phyloP scores from a whole-genome alignment of 2,888 invertebrate genomes.

The Ophion costatus region DNA sequence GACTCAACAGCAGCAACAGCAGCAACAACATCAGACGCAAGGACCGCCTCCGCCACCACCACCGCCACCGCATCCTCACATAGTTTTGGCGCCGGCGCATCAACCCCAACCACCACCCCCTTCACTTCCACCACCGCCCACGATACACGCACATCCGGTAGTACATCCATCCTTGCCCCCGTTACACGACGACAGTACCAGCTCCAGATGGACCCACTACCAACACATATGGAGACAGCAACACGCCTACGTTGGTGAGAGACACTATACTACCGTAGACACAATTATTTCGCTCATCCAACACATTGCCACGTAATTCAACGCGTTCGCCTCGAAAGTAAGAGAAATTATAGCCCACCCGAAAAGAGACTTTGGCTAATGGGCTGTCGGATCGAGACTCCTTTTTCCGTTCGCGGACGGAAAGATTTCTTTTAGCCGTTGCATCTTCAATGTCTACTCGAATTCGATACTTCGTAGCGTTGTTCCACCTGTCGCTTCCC shows the following conservation, averaged over 20 bases:
- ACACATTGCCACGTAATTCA: no score
- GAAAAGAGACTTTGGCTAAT: no score
- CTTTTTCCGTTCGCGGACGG: no score
- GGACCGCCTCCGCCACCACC: constrained; percentile 65
- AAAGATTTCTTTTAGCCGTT: no score
- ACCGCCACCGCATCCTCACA: constrained; percentile 79
- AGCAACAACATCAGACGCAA: constrained; percentile 46
- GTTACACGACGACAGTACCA: constrained; percentile 86
- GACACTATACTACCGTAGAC: neutral
- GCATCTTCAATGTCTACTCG: no score
- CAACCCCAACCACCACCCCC: constrained; percentile 77
- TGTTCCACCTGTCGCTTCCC: no score
- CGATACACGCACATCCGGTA: constrained; percentile 87
- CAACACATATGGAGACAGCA: constrained; percentile 91
- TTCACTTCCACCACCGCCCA: constrained; percentile 85
- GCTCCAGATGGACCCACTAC: constrained; percentile 89
- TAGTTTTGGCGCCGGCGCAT: constrained; percentile 80
- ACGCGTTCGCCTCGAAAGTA: no score
- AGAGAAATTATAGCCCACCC: no score
- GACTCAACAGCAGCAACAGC: constrained; percentile 72
- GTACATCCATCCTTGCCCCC: constrained; percentile 87
- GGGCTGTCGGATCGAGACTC: no score
- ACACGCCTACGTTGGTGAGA: constrained; percentile 91
- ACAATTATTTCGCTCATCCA: no score
- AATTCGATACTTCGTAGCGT: no score